These are phyloP conservation scores for Watersipora subatra DNA, from an alignment of 1,140 invertebrate genomes.

Conservation along the genomic window DNA sequence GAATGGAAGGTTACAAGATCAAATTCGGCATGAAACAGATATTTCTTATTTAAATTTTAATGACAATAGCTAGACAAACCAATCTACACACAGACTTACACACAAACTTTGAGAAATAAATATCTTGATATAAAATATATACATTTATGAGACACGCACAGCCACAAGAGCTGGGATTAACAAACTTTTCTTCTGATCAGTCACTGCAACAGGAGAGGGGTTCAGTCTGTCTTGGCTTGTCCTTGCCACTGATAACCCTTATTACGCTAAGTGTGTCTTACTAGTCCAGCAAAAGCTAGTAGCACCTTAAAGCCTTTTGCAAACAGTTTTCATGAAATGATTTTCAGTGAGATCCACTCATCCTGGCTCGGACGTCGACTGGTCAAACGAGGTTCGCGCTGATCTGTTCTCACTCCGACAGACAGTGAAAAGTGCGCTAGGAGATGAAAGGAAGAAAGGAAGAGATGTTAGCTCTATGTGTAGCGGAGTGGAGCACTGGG, in stretches of 20 bases:
- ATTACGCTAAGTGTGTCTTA: background rate
- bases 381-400: background rate
- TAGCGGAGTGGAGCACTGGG: slow-evolving; percentile 7
- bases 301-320: background rate
- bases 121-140: too few species aligned
- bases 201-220: too few species aligned
- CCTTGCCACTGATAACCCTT: background rate
- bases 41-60: too few species aligned
- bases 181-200: background rate
- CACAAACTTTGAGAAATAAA: too few species aligned
- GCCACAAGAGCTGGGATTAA: background rate
- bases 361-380: background rate
- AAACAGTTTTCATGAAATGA: background rate
- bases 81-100: too few species aligned
- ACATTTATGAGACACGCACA: background rate
- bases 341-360: background rate
- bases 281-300: background rate
- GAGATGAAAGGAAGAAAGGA: background rate
- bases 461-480: background rate
- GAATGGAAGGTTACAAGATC: too few species aligned
- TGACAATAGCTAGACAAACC: too few species aligned
- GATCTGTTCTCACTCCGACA: background rate
- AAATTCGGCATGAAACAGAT: too few species aligned
- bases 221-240: background rate
- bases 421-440: background rate